Conservation (phyloP, 2,888 invertebrate species). For the Argyresthia albistria region DNA sequence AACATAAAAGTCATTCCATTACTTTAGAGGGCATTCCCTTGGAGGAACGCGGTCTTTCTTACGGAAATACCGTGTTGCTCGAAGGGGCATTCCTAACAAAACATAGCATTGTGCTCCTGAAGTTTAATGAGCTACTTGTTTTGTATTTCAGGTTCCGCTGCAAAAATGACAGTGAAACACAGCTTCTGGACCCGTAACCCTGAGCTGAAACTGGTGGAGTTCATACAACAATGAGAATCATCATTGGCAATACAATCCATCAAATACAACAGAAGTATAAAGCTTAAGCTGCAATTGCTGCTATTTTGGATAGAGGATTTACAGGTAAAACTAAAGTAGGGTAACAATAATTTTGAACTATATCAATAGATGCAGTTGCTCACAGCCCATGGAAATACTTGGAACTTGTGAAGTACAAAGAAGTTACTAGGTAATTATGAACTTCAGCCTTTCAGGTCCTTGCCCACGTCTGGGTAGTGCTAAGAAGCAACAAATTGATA, state of each 20-base stretch:
- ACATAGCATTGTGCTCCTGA: no score
- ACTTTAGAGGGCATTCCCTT: no score
- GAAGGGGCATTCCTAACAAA: no score
- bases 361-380: neutral
- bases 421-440: neutral
- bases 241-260: conserved; percentile 53
- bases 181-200: conserved; percentile 59
- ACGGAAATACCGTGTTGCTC: no score
- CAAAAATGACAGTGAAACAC: conserved; percentile 41
- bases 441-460: neutral
- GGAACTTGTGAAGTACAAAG: neutral
- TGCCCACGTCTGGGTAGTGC: no score
- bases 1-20: no score
- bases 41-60: no score
- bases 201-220: conserved; percentile 53
- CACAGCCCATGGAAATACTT: no score
- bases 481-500: no score
- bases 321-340: no score
- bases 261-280: conserved; percentile 60
- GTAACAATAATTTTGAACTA: neutral
- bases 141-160: no score
- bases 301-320: conserved; percentile 45
- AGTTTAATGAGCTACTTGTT: no score
- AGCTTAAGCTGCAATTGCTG: conserved; percentile 59
- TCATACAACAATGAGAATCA: conserved; percentile 43